phyloP scores from a whole-genome alignment of 2,888 invertebrate species.

The Sycophila texana region DNA sequence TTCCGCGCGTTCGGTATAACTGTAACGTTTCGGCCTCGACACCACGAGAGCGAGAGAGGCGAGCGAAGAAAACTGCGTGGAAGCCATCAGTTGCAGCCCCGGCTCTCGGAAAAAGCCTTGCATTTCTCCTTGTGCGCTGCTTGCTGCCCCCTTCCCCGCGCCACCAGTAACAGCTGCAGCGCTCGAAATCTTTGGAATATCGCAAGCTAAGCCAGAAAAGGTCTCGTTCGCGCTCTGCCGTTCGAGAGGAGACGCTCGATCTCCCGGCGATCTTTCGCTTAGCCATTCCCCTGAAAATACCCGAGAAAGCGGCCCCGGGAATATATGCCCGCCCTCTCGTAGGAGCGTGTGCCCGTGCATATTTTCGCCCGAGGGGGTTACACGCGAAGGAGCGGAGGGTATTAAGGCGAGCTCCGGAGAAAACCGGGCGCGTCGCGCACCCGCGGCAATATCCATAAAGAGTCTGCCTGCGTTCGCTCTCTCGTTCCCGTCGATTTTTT shows the following conservation, averaged over 20 bases:
- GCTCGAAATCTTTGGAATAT: conserved; percentile 43
- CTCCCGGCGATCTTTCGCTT: conserved; percentile 30
- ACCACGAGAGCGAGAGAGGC: neutral
- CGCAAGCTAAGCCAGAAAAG: conserved; percentile 47
- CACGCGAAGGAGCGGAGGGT: conserved; percentile 21
- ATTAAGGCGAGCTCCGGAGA: conserved; percentile 47
- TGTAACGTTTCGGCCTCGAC: neutral
- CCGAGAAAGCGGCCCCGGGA: conserved; percentile 8
- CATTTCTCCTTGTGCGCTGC: conserved; percentile 14
- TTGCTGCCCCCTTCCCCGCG: neutral
- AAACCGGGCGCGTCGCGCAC: conserved; percentile 45
- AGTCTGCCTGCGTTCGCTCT: conserved; percentile 32
- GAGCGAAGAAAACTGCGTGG: neutral
- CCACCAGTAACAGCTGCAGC: conserved; percentile 42
- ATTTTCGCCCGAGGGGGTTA: conserved; percentile 47
- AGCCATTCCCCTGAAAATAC: conserved; percentile 36
- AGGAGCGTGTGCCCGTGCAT: conserved; percentile 47
- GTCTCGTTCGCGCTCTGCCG: neutral
- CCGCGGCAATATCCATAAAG: conserved; percentile 56
- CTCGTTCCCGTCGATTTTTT: conserved; percentile 38
- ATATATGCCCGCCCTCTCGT: conserved; percentile 38
- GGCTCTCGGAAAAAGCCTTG: conserved; percentile 30
- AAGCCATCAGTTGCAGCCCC: conserved; percentile 45
- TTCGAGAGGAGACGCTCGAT: conserved; percentile 25
- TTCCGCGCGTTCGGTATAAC: neutral